A percentile compares a stretch with the other conserved stretches of the same genome.
These are phyloP conservation scores for Drosophila paramelanica DNA, from an alignment of 2,888 invertebrate genomes.

Conservation along the genomic window DNA sequence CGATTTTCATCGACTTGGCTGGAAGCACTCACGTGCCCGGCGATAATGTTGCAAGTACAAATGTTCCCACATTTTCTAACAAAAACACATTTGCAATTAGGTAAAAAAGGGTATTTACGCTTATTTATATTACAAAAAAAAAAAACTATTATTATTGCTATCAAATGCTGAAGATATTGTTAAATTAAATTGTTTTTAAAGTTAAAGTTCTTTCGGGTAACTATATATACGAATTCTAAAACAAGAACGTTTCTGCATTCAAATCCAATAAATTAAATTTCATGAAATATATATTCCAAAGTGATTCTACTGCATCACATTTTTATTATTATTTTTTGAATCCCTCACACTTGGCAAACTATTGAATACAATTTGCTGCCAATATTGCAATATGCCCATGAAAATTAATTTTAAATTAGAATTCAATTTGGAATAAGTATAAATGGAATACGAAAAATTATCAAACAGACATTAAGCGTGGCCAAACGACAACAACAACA, in stretches of 20 bases:
- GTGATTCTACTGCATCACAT: too few relatives aligned
- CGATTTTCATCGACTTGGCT: constrained; percentile 6
- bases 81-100: background rate
- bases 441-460: constrained; percentile 45
- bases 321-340: background rate
- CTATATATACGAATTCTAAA: too few relatives aligned
- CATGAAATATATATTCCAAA: too few relatives aligned
- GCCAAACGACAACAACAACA: constrained; percentile 18
- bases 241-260: too few relatives aligned
- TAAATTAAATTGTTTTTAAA: too few relatives aligned
- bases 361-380: background rate
- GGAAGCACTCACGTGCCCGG: constrained; percentile 6
- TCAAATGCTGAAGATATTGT: too few relatives aligned
- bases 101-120: background rate
- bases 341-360: background rate
- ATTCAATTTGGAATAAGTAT: constrained; percentile 51
- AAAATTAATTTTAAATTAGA: constrained; percentile 57
- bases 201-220: too few relatives aligned
- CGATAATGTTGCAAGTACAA: background rate
- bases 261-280: too few relatives aligned
- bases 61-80: background rate
- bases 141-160: background rate
- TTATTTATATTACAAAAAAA: too few relatives aligned
- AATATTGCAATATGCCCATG: constrained; percentile 4
- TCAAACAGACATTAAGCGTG: constrained; percentile 51